phyloP scores from a whole-genome alignment of 2,113 vertebrate species.

The Hippoglossus stenolepis region DNA sequence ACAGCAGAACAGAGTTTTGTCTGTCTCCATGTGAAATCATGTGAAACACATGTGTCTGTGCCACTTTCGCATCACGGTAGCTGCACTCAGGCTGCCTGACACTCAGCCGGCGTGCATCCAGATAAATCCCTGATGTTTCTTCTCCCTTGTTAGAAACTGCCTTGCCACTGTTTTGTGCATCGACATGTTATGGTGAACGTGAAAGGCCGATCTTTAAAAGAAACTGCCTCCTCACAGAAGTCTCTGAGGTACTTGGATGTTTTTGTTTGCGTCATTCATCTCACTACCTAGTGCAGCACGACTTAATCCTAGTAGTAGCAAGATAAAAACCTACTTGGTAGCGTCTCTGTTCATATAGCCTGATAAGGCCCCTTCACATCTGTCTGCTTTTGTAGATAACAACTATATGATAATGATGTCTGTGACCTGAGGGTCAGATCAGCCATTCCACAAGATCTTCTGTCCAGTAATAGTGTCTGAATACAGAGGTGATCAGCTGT shows the following conservation, averaged over 20 bases:
- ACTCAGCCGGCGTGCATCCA: constrained; percentile 10
- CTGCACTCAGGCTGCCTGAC: constrained; percentile 1
- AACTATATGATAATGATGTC: constrained; percentile 54
- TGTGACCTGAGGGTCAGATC: constrained; percentile 50
- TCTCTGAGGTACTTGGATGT: constrained; percentile 36
- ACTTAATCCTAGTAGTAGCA: constrained; percentile 61
- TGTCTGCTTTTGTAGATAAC: constrained; percentile 66
- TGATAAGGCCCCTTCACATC: constrained; percentile 46
- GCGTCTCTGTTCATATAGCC: constrained; percentile 48
- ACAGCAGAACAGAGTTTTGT: constrained; percentile 14
- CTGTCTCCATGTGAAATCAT: constrained; percentile 30
- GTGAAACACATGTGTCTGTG: constrained; percentile 24
- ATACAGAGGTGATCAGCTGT: constrained; percentile 59
- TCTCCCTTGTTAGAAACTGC: constrained; percentile 50
- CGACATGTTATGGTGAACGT: constrained; percentile 30
- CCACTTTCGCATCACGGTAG: constrained; percentile 29
- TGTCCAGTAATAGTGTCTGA: constrained; percentile 54
- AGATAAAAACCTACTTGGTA: constrained; percentile 53
- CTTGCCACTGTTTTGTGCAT: constrained; percentile 55
- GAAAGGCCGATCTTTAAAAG: not conserved
- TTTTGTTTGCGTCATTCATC: constrained; percentile 33
- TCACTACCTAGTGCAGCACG: constrained; percentile 60
- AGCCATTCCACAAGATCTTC: constrained; percentile 55
- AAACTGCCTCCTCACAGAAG: constrained; percentile 26
- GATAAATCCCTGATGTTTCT: constrained; percentile 23